Percentiles rank a stretch among this genome's conserved stretches.
phyloP scores from a whole-genome alignment of 2,888 invertebrate genomes.

The Hypercompe scribonia region DNA sequence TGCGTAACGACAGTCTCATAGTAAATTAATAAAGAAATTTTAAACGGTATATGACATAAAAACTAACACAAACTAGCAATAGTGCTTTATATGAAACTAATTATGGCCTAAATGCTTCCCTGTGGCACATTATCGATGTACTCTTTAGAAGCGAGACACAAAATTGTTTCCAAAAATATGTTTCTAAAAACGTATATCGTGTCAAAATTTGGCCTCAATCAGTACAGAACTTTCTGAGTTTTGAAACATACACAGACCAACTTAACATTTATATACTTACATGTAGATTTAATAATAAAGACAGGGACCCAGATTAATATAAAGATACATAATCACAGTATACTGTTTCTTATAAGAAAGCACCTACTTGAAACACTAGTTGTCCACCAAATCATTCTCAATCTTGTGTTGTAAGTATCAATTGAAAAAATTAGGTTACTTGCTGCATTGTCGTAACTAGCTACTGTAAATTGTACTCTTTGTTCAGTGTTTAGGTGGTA shows the following conservation, averaged over 20 bases:
- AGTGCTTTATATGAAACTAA: background rate
- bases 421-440: conserved; percentile 27
- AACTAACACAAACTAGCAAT: background rate
- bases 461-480: conserved; percentile 17
- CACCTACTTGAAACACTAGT: conserved; percentile 8
- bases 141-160: no score
- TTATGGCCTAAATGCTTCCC: no score
- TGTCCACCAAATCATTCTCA: conserved; percentile 20
- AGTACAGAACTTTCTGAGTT: no score
- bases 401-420: conserved; percentile 24
- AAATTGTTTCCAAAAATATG: no score
- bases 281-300: background rate
- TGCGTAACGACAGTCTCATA: background rate
- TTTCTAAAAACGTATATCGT: no score
- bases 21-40: background rate
- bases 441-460: conserved; percentile 8
- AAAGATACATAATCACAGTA: background rate
- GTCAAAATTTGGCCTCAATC: no score
- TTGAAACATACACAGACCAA: no score
- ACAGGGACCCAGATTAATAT: background rate
- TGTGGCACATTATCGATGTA: no score
- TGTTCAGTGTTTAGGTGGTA: background rate
- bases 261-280: no score
- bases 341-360: background rate
- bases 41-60: background rate